Conservation (phyloP, 2,888 invertebrate genomes). For the Cataglyphis altisquamis region DNA sequence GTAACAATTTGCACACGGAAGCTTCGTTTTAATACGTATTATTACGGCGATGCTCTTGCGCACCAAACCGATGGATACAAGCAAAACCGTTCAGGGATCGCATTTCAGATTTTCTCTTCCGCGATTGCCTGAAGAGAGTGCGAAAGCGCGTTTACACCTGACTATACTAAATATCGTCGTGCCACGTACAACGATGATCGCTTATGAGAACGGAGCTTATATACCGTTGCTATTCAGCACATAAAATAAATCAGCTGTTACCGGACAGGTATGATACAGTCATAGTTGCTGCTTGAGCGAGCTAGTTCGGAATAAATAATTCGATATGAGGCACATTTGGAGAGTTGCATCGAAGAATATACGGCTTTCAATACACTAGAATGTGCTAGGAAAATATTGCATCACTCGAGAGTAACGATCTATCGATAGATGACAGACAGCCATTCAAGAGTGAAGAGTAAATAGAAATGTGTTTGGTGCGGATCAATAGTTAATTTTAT, state of each 20-base stretch:
- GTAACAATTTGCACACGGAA: slow-evolving; percentile 54
- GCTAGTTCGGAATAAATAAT: slow-evolving; percentile 61
- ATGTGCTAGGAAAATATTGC: slow-evolving; percentile 18
- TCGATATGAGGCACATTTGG: slow-evolving; percentile 43
- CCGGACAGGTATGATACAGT: slow-evolving; percentile 62
- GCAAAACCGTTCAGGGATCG: slow-evolving; percentile 58
- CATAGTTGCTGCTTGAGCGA: slow-evolving; percentile 50
- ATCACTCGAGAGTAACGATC: slow-evolving; percentile 4
- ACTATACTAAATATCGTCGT: slow-evolving; percentile 63
- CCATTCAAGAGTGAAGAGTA: not conserved
- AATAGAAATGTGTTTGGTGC: slow-evolving; percentile 11
- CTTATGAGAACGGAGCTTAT: slow-evolving; percentile 60
- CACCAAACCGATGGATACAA: slow-evolving; percentile 57
- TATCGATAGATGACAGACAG: slow-evolving; percentile 29
- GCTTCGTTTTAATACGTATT: slow-evolving; percentile 53
- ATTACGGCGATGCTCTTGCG: slow-evolving; percentile 65
- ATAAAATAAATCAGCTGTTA: slow-evolving; percentile 75
- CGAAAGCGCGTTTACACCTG: slow-evolving; percentile 70
- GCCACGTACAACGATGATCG: slow-evolving; percentile 59
- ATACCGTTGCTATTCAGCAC: slow-evolving; percentile 62
- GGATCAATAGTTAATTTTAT: not conserved
- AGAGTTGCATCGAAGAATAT: slow-evolving; percentile 38
- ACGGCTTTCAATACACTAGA: slow-evolving; percentile 21
- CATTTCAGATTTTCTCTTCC: slow-evolving; percentile 71
- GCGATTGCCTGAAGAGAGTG: slow-evolving; percentile 58